Percentiles rank a stretch among this genome's conserved stretches.
Conservation (phyloP, 2,113 vertebrate species). For the Scalopus aquaticus region DNA sequence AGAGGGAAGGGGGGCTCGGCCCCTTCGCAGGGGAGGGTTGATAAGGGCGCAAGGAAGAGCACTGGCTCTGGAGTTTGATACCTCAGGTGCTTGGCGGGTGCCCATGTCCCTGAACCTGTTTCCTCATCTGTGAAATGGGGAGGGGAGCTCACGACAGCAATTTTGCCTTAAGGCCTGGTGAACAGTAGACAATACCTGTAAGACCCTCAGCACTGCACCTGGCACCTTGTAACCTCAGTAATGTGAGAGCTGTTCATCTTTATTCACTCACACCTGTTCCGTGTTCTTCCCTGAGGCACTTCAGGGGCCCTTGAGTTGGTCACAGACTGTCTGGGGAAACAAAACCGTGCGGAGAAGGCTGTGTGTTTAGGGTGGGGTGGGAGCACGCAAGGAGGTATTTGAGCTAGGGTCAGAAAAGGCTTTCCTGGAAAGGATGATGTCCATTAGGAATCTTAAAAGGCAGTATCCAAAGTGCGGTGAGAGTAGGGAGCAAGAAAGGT, state of each 20-base stretch:
- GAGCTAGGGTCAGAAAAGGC: not conserved
- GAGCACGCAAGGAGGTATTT: not conserved
- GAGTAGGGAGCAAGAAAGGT: not conserved
- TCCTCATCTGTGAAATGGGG: not conserved
- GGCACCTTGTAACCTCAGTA: not conserved
- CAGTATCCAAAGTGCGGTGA: not conserved
- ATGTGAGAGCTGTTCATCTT: not conserved
- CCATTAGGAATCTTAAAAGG: not conserved
- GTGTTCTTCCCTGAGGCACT: not conserved
- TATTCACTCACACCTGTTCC: not conserved
- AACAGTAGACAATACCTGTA: not conserved
- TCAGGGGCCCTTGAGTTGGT: not conserved
- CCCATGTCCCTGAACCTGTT: not conserved
- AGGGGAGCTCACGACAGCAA: not conserved
- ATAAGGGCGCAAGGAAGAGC: not conserved
- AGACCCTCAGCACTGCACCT: not conserved
- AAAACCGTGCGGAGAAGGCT: not conserved
- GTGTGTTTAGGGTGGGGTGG: not conserved
- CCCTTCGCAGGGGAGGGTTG: no score
- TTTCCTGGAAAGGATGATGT: not conserved
- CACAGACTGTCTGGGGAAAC: not conserved
- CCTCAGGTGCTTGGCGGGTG: not conserved
- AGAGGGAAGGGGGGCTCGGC: not conserved
- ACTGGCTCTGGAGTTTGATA: not conserved
- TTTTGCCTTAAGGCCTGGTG: not conserved